These are phyloP conservation scores for Hydraecia micacea DNA, from an alignment of 2,888 invertebrate species.

Conservation along the genomic window DNA sequence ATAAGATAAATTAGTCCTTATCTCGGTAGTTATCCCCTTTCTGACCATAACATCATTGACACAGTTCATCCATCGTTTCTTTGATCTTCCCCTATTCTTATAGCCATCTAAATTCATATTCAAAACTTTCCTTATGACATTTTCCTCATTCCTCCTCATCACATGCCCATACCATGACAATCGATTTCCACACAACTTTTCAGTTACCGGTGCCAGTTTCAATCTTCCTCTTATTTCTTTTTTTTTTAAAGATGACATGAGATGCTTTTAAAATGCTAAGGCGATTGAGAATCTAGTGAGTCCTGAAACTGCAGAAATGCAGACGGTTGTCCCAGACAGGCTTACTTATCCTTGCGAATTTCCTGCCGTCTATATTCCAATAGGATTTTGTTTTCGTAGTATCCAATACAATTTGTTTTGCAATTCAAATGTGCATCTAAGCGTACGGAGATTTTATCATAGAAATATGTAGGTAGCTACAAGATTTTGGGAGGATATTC, in stretches of 20 bases:
- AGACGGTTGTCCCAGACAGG: conserved; percentile 21
- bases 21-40: not conserved
- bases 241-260: not conserved
- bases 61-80: too few species aligned
- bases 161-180: not conserved
- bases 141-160: too few species aligned
- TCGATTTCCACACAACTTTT: not conserved
- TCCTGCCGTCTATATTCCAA: conserved; percentile 26
- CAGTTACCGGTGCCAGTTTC: not conserved
- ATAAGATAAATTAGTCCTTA: not conserved
- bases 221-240: too few species aligned
- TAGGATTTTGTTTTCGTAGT: conserved; percentile 42
- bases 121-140: too few species aligned
- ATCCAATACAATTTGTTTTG: conserved; percentile 53
- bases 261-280: conserved; percentile 5
- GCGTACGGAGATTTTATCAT: conserved; percentile 12
- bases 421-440: conserved; percentile 49
- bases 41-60: too few species aligned
- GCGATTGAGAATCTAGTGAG: not conserved
- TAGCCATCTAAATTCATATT: too few species aligned
- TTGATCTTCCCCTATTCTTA: too few species aligned
- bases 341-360: conserved; percentile 47
- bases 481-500: not conserved
- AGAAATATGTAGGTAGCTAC: conserved; percentile 10
- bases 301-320: conserved; percentile 36